A percentile compares a stretch with the other conserved stretches of the same genome.
These are phyloP conservation scores for Melanotus villosus DNA, from an alignment of 2,888 invertebrate genomes.

Conservation along the genomic window DNA sequence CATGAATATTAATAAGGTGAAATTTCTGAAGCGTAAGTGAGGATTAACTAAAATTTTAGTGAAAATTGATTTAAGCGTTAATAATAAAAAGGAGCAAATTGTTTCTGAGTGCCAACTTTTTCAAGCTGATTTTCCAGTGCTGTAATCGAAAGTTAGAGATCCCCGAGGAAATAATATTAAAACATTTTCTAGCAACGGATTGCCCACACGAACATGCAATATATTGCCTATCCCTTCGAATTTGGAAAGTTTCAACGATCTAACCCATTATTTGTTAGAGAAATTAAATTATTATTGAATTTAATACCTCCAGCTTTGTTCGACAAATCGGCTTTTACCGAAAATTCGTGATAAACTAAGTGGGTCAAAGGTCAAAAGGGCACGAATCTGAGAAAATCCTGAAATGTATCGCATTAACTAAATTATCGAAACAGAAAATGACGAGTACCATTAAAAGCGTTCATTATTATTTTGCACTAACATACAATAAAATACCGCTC, in stretches of 20 bases:
- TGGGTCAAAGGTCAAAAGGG: neutral
- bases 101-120: too few species aligned
- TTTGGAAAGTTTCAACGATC: neutral
- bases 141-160: neutral
- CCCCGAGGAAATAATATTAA: neutral
- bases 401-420: too few species aligned
- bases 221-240: slow-evolving; percentile 3
- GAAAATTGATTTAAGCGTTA: too few species aligned
- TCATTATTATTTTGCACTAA: too few species aligned
- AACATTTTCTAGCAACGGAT: neutral
- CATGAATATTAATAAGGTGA: slow-evolving; percentile 6
- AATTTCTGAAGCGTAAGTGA: too few species aligned
- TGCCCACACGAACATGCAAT: neutral
- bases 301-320: neutral
- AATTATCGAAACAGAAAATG: too few species aligned
- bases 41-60: too few species aligned
- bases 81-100: too few species aligned
- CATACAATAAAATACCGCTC: too few species aligned
- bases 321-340: neutral
- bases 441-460: too few species aligned
- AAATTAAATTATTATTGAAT: slow-evolving; percentile 4
- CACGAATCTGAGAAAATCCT: too few species aligned
- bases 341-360: neutral
- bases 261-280: slow-evolving; percentile 1
- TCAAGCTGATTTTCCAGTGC: too few species aligned